These are phyloP conservation scores for Atherinosoma microstoma DNA, from an alignment of 2,797 vertebrate species.

Conservation along the genomic window DNA sequence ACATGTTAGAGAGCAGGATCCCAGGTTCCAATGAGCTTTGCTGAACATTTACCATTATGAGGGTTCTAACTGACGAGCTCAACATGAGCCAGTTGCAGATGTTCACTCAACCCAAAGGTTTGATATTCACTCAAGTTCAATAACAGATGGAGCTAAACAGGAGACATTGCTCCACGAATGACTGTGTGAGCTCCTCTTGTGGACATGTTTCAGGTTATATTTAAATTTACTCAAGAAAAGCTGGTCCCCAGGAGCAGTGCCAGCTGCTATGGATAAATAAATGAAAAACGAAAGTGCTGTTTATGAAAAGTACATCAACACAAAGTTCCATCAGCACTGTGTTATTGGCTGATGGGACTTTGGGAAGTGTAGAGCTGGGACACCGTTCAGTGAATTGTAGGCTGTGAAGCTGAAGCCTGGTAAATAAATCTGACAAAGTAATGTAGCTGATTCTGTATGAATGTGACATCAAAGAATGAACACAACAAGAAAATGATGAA, in stretches of 20 bases:
- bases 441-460: neutral
- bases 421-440: neutral
- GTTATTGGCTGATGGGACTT: conserved; percentile 17
- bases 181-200: neutral
- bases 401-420: neutral
- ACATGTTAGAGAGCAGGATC: neutral
- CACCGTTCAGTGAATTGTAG: neutral
- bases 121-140: conserved; percentile 21
- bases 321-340: neutral
- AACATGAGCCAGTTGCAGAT: conserved; percentile 8
- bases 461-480: conserved; percentile 3
- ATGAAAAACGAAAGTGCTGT: neutral
- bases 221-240: neutral
- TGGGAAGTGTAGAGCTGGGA: conserved; percentile 4
- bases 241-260: neutral
- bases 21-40: conserved; percentile 19
- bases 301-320: neutral
- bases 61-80: conserved; percentile 16
- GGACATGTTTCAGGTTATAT: neutral
- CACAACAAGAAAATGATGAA: neutral
- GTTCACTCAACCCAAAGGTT: conserved; percentile 24
- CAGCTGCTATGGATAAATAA: neutral
- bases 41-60: conserved; percentile 30
- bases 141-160: conserved; percentile 9
- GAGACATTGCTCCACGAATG: neutral